Conservation (phyloP, 2,113 vertebrate genomes). For the Trogon melanurus region DNA sequence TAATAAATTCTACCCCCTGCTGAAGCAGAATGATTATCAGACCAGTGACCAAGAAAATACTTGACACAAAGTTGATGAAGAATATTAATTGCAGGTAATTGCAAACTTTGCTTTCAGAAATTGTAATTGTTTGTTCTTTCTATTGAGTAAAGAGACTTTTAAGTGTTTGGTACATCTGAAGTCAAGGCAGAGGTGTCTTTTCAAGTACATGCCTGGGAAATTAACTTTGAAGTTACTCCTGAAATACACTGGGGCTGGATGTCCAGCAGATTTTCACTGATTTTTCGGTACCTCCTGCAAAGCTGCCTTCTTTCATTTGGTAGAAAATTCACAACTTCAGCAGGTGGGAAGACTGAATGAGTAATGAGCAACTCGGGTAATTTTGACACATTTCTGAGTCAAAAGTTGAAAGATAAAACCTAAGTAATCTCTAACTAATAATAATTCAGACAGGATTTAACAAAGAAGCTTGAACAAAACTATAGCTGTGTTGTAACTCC, state of each 20-base stretch:
- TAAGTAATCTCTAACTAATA: neutral
- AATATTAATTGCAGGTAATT: neutral
- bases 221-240: neutral
- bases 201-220: neutral
- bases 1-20: neutral
- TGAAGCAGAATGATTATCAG: neutral
- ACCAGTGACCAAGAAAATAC: neutral
- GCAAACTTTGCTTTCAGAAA: neutral
- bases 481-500: neutral
- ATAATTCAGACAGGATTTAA: neutral
- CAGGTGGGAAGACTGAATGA: neutral
- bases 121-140: neutral
- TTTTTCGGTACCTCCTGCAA: neutral
- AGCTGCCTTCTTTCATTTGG: neutral
- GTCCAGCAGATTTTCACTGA: neutral
- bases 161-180: neutral
- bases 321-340: neutral
- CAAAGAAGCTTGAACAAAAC: neutral
- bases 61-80: neutral
- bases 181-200: neutral
- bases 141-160: neutral
- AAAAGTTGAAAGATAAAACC: neutral
- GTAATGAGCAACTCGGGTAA: neutral
- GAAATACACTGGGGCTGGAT: neutral
- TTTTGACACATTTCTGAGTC: neutral